Base-by-base conservation (phyloP, 1,140 invertebrate species). In the Heliconius himera region DNA sequence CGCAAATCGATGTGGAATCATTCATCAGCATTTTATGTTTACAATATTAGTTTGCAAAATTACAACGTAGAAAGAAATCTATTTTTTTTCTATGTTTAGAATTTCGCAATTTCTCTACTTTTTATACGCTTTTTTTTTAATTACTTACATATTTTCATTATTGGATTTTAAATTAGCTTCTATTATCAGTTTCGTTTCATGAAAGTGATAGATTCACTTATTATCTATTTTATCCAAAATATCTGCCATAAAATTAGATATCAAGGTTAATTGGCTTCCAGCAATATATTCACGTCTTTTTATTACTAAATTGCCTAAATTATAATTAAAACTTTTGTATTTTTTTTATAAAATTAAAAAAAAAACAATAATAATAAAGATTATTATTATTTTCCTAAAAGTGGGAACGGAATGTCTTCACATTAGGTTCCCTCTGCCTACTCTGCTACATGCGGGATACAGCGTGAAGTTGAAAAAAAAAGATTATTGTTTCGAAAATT, bases 31-130 rank as follows among this genome's bases (percentile, higher is more conserved):
- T 66, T 66, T 26, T 11, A 29, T 66, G 22, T 66, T 29, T 26
- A 29, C 60, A 66, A 26, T 29, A 29, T 29, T 66, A 66, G 60
- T 66, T 29, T 66, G 60, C 26, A 66, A 66, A 66, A 66, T 66
- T 0, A 29, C 8, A 29, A 29, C 22, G 26, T 66, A 16, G 60
- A 66, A 26, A 66, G 60, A 66, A 26, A 66, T 26, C 22, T n/a
- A n/a, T n/a, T n/a, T n/a, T n/a, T n/a, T n/a, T 66, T 16, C 26
- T 22, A 13, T 29, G 11, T 26, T 26, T 26, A 66, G 5, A 26
- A 2, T 66, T 66, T 3, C n/a, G 11, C 29, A 29, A 26, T 66
- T 29, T 66, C 2, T 66, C 22, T 26, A 26, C 5, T 9, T 26
- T 66, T 66, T 66, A 36, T 36, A 36, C 5, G 33, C 33, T 0